Percentiles rank a stretch among this genome's conserved stretches.
Evolutionary conservation across 2,113 vertebrate species (phyloP).

Genomic region (Actenoides lindsayi): DNA sequence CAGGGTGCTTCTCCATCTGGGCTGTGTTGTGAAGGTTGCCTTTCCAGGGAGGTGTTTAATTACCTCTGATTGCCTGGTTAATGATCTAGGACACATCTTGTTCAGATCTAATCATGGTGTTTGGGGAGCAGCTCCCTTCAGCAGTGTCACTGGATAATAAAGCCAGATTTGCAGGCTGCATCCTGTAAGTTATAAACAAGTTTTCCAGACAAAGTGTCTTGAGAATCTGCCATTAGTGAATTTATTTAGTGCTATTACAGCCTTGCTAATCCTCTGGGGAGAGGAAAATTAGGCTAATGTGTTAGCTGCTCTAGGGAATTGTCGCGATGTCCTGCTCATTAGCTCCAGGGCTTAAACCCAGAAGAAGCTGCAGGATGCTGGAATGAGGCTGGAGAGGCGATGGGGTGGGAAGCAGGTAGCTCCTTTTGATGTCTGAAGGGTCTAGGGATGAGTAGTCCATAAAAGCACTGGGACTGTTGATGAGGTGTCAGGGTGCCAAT

Average conservation of each 20-base stretch:
- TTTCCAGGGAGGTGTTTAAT: background rate
- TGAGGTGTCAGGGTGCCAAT: background rate
- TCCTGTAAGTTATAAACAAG: background rate
- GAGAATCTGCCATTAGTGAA: slow-evolving; percentile 30
- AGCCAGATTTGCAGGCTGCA: background rate
- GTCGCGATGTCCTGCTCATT: background rate
- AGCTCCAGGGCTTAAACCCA: background rate
- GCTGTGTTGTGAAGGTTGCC: background rate
- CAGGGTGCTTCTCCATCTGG: background rate
- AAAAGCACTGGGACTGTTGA: background rate
- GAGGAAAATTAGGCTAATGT: slow-evolving; percentile 13
- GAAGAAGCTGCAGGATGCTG: background rate
- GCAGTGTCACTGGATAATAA: background rate
- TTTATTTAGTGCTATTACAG: slow-evolving; percentile 36
- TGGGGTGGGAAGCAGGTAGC: background rate
- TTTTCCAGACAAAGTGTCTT: slow-evolving; percentile 43
- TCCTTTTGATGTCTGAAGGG: slow-evolving; percentile 56
- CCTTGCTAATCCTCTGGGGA: slow-evolving; percentile 36
- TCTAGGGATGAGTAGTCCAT: background rate
- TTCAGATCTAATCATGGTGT: background rate
- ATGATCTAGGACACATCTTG: background rate
- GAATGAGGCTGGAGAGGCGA: background rate
- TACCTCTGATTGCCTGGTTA: background rate
- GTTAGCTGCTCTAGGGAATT: background rate
- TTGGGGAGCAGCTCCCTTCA: slow-evolving; percentile 27